phyloP scores from a whole-genome alignment of 2,888 invertebrate genomes.

The Protonemura montana region DNA sequence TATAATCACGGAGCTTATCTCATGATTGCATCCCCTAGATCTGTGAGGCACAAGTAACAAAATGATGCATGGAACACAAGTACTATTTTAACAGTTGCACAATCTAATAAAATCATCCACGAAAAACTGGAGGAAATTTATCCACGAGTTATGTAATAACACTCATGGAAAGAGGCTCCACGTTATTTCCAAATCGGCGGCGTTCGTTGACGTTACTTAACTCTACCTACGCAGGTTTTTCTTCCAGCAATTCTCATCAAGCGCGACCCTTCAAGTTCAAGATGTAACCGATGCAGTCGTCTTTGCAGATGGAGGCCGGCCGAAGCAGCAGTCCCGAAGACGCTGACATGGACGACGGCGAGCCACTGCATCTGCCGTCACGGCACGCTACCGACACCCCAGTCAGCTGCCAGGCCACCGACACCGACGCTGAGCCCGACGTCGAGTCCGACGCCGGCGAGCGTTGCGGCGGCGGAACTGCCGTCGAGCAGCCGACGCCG shows the following conservation, averaged over 20 bases:
- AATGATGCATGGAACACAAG: neutral
- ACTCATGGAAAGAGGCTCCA: too few relatives aligned
- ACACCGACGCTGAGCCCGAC: slow-evolving; percentile 47
- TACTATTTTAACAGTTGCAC: neutral
- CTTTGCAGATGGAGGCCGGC: slow-evolving; percentile 38
- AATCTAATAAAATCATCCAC: neutral
- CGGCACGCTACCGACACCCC: slow-evolving; percentile 50
- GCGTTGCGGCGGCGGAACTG: slow-evolving; percentile 25
- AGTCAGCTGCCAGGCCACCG: slow-evolving; percentile 51
- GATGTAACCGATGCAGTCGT: neutral
- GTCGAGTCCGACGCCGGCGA: slow-evolving; percentile 46
- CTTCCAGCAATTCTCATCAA: too few relatives aligned
- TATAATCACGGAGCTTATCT: neutral
- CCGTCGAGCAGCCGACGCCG: slow-evolving; percentile 7
- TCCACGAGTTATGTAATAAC: too few relatives aligned
- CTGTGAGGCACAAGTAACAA: neutral
- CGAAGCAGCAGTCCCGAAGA: slow-evolving; percentile 49
- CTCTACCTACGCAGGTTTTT: too few relatives aligned
- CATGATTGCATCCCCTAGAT: neutral
- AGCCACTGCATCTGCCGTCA: slow-evolving; percentile 50
- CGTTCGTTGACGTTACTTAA: too few relatives aligned
- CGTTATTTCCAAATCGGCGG: too few relatives aligned
- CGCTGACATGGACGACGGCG: slow-evolving; percentile 49
- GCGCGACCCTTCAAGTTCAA: too few relatives aligned
- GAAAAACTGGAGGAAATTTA: too few relatives aligned